phyloP scores from a whole-genome alignment of 2,888 invertebrate species.

The Mythimna pallens region DNA sequence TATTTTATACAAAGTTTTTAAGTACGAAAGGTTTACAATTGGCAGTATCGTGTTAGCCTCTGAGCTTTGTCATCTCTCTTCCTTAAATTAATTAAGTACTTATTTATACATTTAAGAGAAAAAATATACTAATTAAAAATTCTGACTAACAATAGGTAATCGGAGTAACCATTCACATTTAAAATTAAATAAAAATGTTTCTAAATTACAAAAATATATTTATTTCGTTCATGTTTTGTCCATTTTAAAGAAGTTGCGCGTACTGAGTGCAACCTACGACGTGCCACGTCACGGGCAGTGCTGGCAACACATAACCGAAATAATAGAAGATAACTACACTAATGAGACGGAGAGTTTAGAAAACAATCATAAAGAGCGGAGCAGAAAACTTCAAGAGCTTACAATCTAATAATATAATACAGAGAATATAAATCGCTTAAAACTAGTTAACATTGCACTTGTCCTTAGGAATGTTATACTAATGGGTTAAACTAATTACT shows the following conservation, averaged over 20 bases:
- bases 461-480: slow-evolving; percentile 89
- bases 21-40: slow-evolving; percentile 59
- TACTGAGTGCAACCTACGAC: slow-evolving; percentile 4
- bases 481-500: slow-evolving; percentile 80
- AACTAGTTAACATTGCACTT: slow-evolving; percentile 91
- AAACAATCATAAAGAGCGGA: slow-evolving; percentile 58
- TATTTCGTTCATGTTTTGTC: slow-evolving; percentile 67
- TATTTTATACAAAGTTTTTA: slow-evolving; percentile 66
- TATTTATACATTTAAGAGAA: slow-evolving; percentile 76
- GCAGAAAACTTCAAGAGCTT: slow-evolving; percentile 67
- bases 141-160: slow-evolving; percentile 89
- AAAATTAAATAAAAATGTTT: slow-evolving; percentile 64
- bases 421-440: slow-evolving; percentile 86
- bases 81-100: slow-evolving; percentile 76
- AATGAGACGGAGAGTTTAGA: slow-evolving; percentile 62
- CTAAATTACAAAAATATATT: slow-evolving; percentile 57
- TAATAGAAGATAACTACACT: slow-evolving; percentile 60
- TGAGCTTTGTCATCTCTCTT: slow-evolving; percentile 84
- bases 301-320: slow-evolving; percentile 66
- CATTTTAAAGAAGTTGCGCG: slow-evolving; percentile 10
- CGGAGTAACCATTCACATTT: slow-evolving; percentile 84
- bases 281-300: slow-evolving; percentile 1
- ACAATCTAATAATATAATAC: slow-evolving; percentile 84
- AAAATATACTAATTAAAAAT: slow-evolving; percentile 77
- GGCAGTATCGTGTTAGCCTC: slow-evolving; percentile 81